Conservation (phyloP, 2,797 vertebrate genomes). For the Furcifer pardalis region DNA sequence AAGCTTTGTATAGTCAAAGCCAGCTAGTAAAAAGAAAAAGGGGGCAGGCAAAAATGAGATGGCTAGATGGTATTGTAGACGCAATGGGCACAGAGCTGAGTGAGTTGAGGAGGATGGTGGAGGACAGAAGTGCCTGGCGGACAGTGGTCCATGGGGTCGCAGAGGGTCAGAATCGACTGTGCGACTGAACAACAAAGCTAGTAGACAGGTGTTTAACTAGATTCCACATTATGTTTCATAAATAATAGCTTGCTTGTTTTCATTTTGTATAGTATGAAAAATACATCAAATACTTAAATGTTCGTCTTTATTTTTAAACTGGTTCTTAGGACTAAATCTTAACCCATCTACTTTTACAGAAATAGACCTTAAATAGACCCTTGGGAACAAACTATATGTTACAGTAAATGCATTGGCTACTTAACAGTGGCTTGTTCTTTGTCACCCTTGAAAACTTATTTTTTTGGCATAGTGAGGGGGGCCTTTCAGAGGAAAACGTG, state of each 20-base stretch:
- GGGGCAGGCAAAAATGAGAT: too few relatives aligned
- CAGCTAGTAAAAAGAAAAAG: too few relatives aligned
- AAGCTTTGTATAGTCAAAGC: background rate
- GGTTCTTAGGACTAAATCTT: background rate
- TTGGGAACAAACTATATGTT: constrained; percentile 8
- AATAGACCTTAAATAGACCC: background rate
- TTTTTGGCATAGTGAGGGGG: background rate
- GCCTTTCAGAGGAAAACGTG: background rate
- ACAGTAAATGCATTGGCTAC: background rate
- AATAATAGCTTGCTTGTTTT: background rate
- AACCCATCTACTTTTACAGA: background rate
- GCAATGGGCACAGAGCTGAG: too few relatives aligned
- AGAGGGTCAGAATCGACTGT: too few relatives aligned
- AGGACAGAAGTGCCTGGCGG: too few relatives aligned
- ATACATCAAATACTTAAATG: background rate
- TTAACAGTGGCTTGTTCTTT: background rate
- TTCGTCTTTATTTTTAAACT: background rate
- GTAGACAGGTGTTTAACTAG: background rate
- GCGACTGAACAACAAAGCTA: too few relatives aligned
- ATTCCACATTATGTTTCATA: background rate
- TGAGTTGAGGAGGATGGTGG: too few relatives aligned
- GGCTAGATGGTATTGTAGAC: too few relatives aligned
- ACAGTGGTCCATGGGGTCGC: too few relatives aligned
- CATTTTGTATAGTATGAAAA: background rate
- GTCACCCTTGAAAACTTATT: background rate